These are phyloP conservation scores for Calycopis cecrops DNA, from an alignment of 1,140 invertebrate genomes.

Conservation along the genomic window DNA sequence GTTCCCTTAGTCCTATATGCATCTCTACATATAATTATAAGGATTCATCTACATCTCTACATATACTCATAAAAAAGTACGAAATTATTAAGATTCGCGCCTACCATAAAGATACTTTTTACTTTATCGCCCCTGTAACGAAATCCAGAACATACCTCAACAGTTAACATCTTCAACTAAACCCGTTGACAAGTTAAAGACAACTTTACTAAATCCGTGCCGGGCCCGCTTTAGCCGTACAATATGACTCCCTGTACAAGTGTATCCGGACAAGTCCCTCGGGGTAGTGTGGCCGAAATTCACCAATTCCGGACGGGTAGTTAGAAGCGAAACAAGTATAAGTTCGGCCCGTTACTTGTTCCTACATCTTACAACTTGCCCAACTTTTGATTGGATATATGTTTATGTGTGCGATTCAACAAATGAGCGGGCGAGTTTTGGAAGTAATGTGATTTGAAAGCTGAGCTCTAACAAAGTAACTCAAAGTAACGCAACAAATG, in stretches of 20 bases:
- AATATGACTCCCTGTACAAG: conserved; percentile 14
- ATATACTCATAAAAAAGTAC: no score
- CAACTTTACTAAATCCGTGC: not conserved
- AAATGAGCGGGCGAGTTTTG: conserved; percentile 3
- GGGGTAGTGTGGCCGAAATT: conserved; percentile 21
- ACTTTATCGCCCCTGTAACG: no score
- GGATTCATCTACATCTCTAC: no score
- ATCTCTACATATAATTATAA: no score
- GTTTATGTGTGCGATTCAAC: not conserved
- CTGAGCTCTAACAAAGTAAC: no score
- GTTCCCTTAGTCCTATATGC: no score
- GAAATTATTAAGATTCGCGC: no score
- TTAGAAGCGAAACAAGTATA: conserved; percentile 6
- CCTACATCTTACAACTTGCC: not conserved
- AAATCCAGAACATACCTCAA: no score
- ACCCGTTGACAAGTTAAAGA: conserved; percentile 2
- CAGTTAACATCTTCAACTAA: no score
- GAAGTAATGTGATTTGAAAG: conserved; percentile 1
- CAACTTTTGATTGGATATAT: conserved; percentile 6
- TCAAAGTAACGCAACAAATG: no score
- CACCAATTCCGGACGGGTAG: conserved; percentile 8
- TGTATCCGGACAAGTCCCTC: conserved; percentile 11
- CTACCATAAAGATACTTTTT: no score
- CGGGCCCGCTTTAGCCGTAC: conserved; percentile 7
- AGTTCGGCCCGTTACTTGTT: conserved; percentile 1